Base-by-base conservation (phyloP, 1,140 invertebrate species). In the Drosophila dunni region DNA sequence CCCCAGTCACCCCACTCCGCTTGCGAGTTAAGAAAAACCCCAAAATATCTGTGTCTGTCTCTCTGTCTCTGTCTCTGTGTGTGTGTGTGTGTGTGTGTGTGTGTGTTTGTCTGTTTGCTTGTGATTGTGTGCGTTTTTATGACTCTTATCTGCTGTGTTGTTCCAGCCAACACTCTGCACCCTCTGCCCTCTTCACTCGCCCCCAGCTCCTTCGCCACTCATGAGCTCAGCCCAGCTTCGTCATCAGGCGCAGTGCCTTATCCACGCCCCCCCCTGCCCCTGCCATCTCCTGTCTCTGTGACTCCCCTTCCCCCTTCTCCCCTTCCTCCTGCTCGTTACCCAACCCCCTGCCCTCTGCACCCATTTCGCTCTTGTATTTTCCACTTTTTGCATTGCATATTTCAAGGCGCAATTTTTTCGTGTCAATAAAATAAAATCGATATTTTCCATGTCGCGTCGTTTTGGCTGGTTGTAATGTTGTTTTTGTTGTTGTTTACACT, bases 401-500 rank as follows among this genome's bases (percentile, higher is more conserved):
- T 86, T 86, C 75, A 86, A 86, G 82, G 83, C 83, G 82, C 79
- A 86, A 82, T 73, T 86, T 81, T 29, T 85, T 86, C 70, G 79
- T 79, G 82, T 86, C 82, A 82, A 86, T 86, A 86, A 86, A 76
- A 79, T 79, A 82, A 82, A 82, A 86, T 86, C 83, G 79, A 86
- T 86, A 80, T 74, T 67, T 33, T 42, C 51, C 64, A 44, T 44
- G 40, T 65, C 33, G 45, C 38, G 46, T 56, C 46, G 64, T 44
- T 48, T 11, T 13, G 24, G 10, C 10, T 13, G 15, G 17, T 11
- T 29, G 15, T 13, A 33, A 40, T 13, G 1, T 50, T 45, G 57
- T 45, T 51, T 44, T 62, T 74, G 38, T 45, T 53, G 33, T 38
- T n/a, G 48, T 24, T 50, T n/a, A 13, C 42, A 29, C 33, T n/a